phyloP scores from a whole-genome alignment of 2,888 invertebrate genomes.

The Lasioglossum calceatum region DNA sequence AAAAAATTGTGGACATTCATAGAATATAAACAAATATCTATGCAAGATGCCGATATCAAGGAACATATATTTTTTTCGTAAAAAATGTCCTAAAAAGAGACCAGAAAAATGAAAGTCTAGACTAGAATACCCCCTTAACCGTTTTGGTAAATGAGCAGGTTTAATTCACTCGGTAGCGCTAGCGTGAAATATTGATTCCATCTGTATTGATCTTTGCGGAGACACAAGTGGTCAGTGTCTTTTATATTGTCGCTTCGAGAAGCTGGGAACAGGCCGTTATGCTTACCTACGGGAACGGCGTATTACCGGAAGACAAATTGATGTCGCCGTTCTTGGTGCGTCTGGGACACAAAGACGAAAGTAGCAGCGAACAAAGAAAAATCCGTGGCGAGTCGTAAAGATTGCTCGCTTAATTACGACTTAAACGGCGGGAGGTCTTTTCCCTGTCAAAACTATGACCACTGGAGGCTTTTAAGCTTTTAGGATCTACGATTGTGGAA shows the following conservation, averaged over 20 bases:
- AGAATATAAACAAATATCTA: too few species aligned
- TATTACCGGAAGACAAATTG: slow-evolving; percentile 31
- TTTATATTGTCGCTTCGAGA: not conserved
- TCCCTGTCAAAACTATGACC: slow-evolving; percentile 72
- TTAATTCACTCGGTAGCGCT: not conserved
- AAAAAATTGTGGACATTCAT: too few species aligned
- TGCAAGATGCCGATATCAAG: too few species aligned
- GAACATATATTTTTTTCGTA: too few species aligned
- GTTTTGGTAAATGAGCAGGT: too few species aligned
- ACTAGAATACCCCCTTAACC: too few species aligned
- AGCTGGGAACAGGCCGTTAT: not conserved
- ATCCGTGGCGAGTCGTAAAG: slow-evolving; percentile 60
- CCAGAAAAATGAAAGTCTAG: too few species aligned
- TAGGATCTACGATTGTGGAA: slow-evolving; percentile 46
- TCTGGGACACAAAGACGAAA: slow-evolving; percentile 23
- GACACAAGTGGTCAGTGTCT: not conserved
- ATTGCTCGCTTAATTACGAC: slow-evolving; percentile 74
- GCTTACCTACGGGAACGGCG: not conserved
- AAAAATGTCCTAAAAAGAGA: too few species aligned
- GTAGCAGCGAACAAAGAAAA: slow-evolving; percentile 53
- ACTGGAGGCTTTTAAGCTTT: slow-evolving; percentile 61
- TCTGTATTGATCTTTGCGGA: not conserved
- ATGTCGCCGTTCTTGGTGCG: slow-evolving; percentile 11
- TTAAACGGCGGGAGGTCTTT: slow-evolving; percentile 69
- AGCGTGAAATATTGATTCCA: not conserved